Conservation (phyloP, 2,888 invertebrate genomes). For the Meta bourneti region DNA sequence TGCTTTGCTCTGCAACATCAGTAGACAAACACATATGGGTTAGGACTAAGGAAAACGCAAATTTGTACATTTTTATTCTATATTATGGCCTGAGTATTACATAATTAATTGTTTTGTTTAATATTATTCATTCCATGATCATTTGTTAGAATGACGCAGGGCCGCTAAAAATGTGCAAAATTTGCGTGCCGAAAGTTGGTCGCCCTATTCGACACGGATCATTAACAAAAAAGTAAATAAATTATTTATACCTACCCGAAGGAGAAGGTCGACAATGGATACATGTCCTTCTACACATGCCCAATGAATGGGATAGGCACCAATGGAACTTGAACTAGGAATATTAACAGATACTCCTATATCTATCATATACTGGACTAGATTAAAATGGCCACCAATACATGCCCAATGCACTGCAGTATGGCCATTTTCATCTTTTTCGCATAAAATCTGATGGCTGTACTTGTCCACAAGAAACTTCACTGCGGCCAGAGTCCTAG, state of each 20-base stretch:
- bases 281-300: constrained; percentile 95
- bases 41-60: no score
- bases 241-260: constrained; percentile 81
- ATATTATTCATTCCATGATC: no score
- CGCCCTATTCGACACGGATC: no score
- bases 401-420: constrained; percentile 96
- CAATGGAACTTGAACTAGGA: constrained; percentile 92
- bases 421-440: constrained; percentile 94
- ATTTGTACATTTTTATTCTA: no score
- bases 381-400: constrained; percentile 92
- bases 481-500: constrained; percentile 90
- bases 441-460: constrained; percentile 87
- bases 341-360: constrained; percentile 91
- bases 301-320: constrained; percentile 95
- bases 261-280: constrained; percentile 88
- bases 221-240: no score
- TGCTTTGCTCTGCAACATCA: no score
- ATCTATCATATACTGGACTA: constrained; percentile 92
- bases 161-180: no score
- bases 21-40: no score
- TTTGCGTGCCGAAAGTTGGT: no score
- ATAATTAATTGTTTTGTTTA: no score
- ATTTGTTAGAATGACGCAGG: no score
- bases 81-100: no score
- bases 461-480: constrained; percentile 91